Evolutionary conservation across 2,888 invertebrate species (phyloP), one percentile per base, ranked within the genome.

Genomic region (Drosophila acutilabella): DNA sequence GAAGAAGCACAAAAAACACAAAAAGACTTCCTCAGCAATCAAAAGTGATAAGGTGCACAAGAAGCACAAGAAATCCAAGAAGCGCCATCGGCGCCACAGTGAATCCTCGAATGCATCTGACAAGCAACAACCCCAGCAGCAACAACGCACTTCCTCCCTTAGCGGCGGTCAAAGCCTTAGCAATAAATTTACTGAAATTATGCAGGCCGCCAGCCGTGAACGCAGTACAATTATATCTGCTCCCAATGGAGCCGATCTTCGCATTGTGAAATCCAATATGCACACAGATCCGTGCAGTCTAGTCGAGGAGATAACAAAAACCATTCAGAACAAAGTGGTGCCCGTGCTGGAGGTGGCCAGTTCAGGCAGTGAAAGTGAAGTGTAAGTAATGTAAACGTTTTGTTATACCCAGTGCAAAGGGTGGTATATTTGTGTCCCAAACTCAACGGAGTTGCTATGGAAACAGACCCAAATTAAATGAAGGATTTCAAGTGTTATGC

Each of bases 1-100:
- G 41, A 94, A 94, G 79, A 94, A 94, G 77, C 93, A 95, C 81
- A 95, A 95, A 90, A 96, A 96, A 91, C 95, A 95, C 80, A 96
- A 95, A 82, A 94, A 94, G 75, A 82, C 90, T 11, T 59, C 69
- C 2, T 38, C 64, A 0, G 23, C 45, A 14, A 94, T 93, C 20
- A 94, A 94, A 67, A 81, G 82, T 7, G 94, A 94, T 14, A 80
- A 79, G n/a, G 59, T 64, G 30, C 89, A 89, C 44, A 87, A 87
- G 20, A 89, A 84, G 58, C 89, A 87, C 88, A 93, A 95, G 92
- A 93, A 95, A 91, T 91, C 95, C 83, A 93, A 93, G 87, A 90
- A 94, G 89, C 93, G 94, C 88, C 92, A 91, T 64, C 92, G 91
- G 65, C 93, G 94, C 83, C 92, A 91, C 30, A 92, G 90, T 56